These are phyloP conservation scores for Lamellibrachia columna DNA, from an alignment of 2,888 invertebrate genomes.

Conservation along the genomic window DNA sequence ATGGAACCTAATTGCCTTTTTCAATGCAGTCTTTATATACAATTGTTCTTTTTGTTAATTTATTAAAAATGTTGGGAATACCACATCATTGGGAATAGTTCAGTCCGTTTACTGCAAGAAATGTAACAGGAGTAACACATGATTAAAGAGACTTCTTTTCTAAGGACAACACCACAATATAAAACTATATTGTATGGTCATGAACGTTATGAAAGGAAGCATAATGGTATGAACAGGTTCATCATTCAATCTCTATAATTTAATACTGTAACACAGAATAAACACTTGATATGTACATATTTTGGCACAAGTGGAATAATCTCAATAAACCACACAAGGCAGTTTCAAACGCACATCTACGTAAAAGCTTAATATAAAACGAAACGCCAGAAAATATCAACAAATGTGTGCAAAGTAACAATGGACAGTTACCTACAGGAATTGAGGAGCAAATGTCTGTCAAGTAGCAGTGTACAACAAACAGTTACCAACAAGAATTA, in stretches of 20 bases:
- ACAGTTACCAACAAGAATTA: not conserved
- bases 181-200: not conserved
- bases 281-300: conserved; percentile 12
- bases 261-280: not conserved
- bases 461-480: not conserved
- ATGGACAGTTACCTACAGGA: too few species aligned
- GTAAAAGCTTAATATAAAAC: not conserved
- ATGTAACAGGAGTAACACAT: not conserved
- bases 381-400: not conserved
- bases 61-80: not conserved
- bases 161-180: not conserved
- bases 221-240: not conserved
- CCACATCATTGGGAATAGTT: not conserved
- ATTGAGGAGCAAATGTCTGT: not conserved
- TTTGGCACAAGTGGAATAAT: conserved; percentile 16
- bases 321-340: not conserved
- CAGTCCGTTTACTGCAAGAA: not conserved
- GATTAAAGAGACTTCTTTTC: not conserved
- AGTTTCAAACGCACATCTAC: not conserved
- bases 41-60: not conserved
- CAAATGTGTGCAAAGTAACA: not conserved
- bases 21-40: not conserved
- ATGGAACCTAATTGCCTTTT: not conserved
- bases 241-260: not conserved
- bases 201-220: not conserved